Evolutionary conservation across 2,888 invertebrate species (phyloP).

Genomic region (Drosophila kuntzei): DNA sequence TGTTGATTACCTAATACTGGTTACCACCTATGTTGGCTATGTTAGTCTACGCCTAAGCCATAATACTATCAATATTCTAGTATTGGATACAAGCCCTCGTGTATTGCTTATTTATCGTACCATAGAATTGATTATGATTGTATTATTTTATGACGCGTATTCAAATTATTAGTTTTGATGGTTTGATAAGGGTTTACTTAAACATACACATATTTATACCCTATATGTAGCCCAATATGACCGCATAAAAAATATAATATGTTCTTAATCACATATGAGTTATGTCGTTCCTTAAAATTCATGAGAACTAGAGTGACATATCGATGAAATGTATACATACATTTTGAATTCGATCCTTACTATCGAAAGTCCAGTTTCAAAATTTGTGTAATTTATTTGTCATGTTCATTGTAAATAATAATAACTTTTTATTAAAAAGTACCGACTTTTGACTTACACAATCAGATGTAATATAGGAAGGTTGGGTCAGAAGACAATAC

Average conservation of each 20-base stretch:
- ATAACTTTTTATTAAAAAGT: conserved; percentile 1
- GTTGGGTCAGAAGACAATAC: conserved; percentile 7
- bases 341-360: too few species aligned
- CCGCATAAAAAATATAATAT: not conserved
- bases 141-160: conserved; percentile 2
- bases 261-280: not conserved
- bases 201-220: not conserved
- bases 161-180: not conserved
- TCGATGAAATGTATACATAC: too few species aligned
- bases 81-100: not conserved
- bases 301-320: too few species aligned
- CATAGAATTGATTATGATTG: not conserved
- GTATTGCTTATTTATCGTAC: conserved; percentile 1
- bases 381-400: not conserved
- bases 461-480: conserved; percentile 27
- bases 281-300: not conserved
- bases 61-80: not conserved
- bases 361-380: too few species aligned
- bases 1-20: too few species aligned
- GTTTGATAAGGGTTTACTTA: not conserved
- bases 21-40: not conserved
- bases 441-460: conserved; percentile 4
- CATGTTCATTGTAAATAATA: not conserved
- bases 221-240: not conserved
- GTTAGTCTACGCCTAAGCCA: not conserved